Evolutionary conservation across 2,797 vertebrate species (phyloP).

Genomic region (Graptemys geographica): DNA sequence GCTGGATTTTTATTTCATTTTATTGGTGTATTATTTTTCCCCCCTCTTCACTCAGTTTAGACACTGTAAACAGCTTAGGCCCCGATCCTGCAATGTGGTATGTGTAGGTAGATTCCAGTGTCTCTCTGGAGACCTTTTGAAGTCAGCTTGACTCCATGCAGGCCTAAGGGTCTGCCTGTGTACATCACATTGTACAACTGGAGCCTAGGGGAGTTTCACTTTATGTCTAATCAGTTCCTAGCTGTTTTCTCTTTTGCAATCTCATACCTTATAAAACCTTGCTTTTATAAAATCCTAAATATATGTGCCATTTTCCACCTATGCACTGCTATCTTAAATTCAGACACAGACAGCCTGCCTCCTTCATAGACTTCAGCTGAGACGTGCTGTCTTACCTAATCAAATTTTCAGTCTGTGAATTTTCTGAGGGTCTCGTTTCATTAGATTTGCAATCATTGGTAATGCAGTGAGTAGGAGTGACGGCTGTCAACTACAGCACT

Average conservation of each 20-base stretch:
- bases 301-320: slow-evolving; percentile 16
- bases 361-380: slow-evolving; percentile 63
- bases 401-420: slow-evolving; percentile 23
- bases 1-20: not conserved
- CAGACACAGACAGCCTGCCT: slow-evolving; percentile 14
- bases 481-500: not conserved
- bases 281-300: slow-evolving; percentile 14
- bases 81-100: not conserved
- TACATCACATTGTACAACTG: slow-evolving; percentile 3
- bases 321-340: not conserved
- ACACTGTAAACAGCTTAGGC: not conserved
- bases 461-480: slow-evolving; percentile 1
- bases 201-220: slow-evolving; percentile 19
- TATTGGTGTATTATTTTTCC: not conserved
- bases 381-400: slow-evolving; percentile 55
- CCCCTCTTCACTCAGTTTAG: not conserved
- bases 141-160: not conserved
- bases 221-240: slow-evolving; percentile 17
- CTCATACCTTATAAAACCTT: not conserved
- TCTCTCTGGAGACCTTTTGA: not conserved
- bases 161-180: not conserved
- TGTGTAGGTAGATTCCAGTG: not conserved
- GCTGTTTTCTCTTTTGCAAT: accelerated
- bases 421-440: slow-evolving; percentile 32
- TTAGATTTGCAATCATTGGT: not conserved